Conservation (phyloP, 2,113 vertebrate genomes). For the Psammodynastes pulverulentus region DNA sequence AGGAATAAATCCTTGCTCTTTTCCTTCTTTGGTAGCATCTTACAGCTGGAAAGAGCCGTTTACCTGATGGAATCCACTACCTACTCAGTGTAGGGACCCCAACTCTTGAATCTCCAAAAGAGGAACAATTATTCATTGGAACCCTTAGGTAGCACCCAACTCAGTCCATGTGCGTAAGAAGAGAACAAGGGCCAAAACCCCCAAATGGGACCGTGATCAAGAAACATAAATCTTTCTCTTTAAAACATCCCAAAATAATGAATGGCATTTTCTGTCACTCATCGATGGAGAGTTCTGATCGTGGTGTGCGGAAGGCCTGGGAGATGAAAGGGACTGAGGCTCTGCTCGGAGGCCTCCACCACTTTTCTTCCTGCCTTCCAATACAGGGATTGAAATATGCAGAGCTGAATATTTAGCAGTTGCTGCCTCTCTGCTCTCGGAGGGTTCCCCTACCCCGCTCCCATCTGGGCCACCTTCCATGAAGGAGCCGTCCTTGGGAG, state of each 20-base stretch:
- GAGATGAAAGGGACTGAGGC: not conserved
- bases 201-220: not conserved
- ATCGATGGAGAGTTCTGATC: not conserved
- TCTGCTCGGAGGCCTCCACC: not conserved
- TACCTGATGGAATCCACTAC: not conserved
- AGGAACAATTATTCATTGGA: not conserved
- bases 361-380: not conserved
- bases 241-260: not conserved
- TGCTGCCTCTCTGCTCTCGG: not conserved
- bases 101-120: not conserved
- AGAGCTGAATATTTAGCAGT: not conserved
- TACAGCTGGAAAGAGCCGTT: not conserved
- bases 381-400: not conserved
- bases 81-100: not conserved
- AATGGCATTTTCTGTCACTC: not conserved
- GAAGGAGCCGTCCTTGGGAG: not conserved
- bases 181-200: not conserved
- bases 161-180: not conserved
- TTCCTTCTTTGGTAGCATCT: not conserved
- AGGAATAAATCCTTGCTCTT: not conserved
- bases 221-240: not conserved
- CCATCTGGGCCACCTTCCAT: not conserved
- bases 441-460: not conserved
- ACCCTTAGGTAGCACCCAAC: not conserved
- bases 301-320: not conserved